Evolutionary conservation across 1,140 invertebrate species (phyloP), one percentile per base, ranked within the genome.

Genomic region (Lepidurus apus): DNA sequence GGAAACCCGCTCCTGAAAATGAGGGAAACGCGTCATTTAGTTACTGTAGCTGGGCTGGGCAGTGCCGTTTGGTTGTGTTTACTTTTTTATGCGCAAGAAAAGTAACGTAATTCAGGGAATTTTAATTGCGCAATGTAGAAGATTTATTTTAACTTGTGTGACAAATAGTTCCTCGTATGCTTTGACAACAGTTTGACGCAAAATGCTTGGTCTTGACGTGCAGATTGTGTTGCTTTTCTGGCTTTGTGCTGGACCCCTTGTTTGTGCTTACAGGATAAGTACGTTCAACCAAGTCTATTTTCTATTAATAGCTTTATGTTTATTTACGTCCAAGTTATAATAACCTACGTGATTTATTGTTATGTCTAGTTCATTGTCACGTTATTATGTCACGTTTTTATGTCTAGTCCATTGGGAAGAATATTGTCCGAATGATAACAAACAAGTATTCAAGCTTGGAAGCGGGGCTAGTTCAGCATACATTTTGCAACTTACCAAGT

Each of bases 401-500:
- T 47, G 45, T 1, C 26, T 44, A 26, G 47, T 7, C 44, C 34
- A 42, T 24, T 43, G 73, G 24, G 44, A 74, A 17, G 43, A 75
- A 13, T 79, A 74, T 34, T 74, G 73, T 26, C 73, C 73, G 73
- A 45, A 45, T 44, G 75, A 43, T 11, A 43, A 43, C 34, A 79
- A 79, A 43, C n/a, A 44, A 45, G 47, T 45, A 7, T 75, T 79
- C 24, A 79, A 79, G 75, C 43, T 79, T 42, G 45, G 44, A 0
- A 44, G 73, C 7, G 47, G 74, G 26, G 24, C 9, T 26, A 74
- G 42, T 43, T 75, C 78, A 7, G 74, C 78, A 11, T 47, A 75
- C 17, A 11, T 79, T 34, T 75, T 79, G 44, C 73, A 75, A 75
- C 78, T 79, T 74, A 43, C 78, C 21, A 79, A 75, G 34, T 74